Conservation (phyloP, 2,888 invertebrate genomes). For the Ctenicera cuprea region DNA sequence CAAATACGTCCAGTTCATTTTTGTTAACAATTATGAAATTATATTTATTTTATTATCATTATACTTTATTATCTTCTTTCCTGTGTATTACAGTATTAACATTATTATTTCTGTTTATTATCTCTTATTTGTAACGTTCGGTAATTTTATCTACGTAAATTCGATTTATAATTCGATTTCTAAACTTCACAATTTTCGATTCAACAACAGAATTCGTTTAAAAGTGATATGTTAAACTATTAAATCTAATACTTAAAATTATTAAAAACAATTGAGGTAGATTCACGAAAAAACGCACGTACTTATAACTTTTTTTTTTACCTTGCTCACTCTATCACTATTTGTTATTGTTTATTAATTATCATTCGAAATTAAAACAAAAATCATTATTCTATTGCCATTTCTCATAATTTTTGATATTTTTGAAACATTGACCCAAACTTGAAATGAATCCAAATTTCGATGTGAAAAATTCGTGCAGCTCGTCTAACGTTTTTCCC, state of each 20-base stretch:
- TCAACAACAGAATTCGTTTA: constrained; percentile 15
- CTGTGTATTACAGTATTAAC: constrained; percentile 10
- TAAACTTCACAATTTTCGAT: neutral
- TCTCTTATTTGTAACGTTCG: constrained; percentile 37
- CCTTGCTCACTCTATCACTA: constrained; percentile 14
- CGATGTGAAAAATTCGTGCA: neutral
- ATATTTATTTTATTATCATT: constrained; percentile 26
- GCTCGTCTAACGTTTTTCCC: neutral
- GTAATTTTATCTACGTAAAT: constrained; percentile 18
- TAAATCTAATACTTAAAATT: constrained; percentile 12
- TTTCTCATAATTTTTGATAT: neutral
- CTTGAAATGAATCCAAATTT: neutral
- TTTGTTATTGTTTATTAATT: neutral
- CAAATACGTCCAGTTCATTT: constrained; percentile 19
- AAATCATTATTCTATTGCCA: neutral
- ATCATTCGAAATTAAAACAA: neutral
- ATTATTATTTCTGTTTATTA: constrained; percentile 26
- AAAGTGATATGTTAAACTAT: constrained; percentile 24
- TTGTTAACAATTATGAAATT: constrained; percentile 20
- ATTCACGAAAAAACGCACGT: neutral
- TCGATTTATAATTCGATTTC: constrained; percentile 22
- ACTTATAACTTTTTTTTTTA: neutral
- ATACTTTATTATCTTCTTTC: constrained; percentile 40
- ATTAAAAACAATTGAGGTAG: constrained; percentile 28
- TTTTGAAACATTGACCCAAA: neutral